Conservation (phyloP, 2,888 invertebrate genomes). For the Panzeria rudis region DNA sequence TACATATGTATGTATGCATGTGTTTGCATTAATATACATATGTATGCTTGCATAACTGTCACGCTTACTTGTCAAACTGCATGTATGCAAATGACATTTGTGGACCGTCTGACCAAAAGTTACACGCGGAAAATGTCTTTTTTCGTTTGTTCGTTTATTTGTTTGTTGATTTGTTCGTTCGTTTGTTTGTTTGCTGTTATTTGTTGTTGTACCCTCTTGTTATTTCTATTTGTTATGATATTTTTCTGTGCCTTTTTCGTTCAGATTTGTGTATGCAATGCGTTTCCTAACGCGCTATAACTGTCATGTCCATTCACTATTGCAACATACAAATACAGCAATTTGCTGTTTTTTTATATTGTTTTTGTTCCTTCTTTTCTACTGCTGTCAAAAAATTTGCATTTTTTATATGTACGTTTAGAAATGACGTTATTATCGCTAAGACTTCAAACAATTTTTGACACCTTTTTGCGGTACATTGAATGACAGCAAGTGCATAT, state of each 20-base stretch:
- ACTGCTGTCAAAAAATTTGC: conserved; percentile 69
- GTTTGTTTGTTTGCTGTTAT: conserved; percentile 45
- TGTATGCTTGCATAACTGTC: conserved; percentile 73
- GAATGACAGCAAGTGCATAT: conserved; percentile 66
- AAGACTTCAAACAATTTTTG: conserved; percentile 74
- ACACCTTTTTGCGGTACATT: conserved; percentile 73
- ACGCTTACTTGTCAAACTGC: conserved; percentile 73
- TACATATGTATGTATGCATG: conserved; percentile 4
- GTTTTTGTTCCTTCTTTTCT: conserved; percentile 56
- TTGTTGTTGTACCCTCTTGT: conserved; percentile 68
- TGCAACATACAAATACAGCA: conserved; percentile 74
- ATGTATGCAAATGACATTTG: conserved; percentile 73
- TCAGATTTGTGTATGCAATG: conserved; percentile 54
- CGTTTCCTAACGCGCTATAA: conserved; percentile 76
- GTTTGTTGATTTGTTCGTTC: conserved; percentile 13
- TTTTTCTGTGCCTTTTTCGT: conserved; percentile 42
- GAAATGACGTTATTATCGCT: conserved; percentile 72
- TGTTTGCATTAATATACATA: conserved; percentile 23
- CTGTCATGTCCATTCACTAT: conserved; percentile 80
- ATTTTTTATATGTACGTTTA: conserved; percentile 66
- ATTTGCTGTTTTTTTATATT: conserved; percentile 51
- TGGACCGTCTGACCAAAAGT: conserved; percentile 72
- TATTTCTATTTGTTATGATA: conserved; percentile 71
- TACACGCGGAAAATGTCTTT: conserved; percentile 68
- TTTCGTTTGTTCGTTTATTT: conserved; percentile 16